A percentile compares a stretch with the other conserved stretches of the same genome.
phyloP scores from a whole-genome alignment of 2,888 invertebrate species.

The Gryllus longicercus region DNA sequence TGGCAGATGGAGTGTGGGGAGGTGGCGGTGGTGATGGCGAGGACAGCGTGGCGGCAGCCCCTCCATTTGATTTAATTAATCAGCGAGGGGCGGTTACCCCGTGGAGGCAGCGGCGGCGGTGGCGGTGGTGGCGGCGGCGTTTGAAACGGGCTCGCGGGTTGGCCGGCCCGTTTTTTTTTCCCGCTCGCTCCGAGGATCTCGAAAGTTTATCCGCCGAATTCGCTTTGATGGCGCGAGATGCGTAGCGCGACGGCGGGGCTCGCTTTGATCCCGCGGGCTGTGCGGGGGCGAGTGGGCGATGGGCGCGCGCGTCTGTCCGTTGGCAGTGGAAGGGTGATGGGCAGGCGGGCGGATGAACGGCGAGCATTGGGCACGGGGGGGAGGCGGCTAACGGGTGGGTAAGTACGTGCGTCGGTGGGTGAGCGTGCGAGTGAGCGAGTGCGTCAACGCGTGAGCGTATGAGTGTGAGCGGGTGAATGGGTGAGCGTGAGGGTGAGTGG shows the following conservation, averaged over 20 bases:
- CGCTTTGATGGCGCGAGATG: neutral
- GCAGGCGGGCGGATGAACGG: no score
- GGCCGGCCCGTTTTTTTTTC: neutral
- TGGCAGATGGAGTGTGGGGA: no score
- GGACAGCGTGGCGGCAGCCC: neutral
- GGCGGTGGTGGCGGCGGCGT: neutral
- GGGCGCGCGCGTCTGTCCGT: neutral
- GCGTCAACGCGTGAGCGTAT: no score
- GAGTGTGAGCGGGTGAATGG: no score
- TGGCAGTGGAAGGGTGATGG: no score
- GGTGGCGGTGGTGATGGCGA: no score
- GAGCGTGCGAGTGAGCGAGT: no score
- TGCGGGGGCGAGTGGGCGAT: neutral
- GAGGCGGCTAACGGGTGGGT: no score
- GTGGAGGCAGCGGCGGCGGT: no score
- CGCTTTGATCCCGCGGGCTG: neutral
- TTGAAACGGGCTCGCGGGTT: neutral
- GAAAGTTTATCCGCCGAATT: neutral
- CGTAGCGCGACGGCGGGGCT: neutral
- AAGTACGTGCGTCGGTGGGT: no score
- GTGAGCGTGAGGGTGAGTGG: no score
- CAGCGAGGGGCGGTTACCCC: neutral
- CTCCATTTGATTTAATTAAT: slow-evolving; percentile 9
- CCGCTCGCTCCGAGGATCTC: neutral
- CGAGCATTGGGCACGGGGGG: no score